Percentiles rank a stretch among this genome's conserved stretches.
phyloP scores from a whole-genome alignment of 2,888 invertebrate species.

The Portevinia maculata region DNA sequence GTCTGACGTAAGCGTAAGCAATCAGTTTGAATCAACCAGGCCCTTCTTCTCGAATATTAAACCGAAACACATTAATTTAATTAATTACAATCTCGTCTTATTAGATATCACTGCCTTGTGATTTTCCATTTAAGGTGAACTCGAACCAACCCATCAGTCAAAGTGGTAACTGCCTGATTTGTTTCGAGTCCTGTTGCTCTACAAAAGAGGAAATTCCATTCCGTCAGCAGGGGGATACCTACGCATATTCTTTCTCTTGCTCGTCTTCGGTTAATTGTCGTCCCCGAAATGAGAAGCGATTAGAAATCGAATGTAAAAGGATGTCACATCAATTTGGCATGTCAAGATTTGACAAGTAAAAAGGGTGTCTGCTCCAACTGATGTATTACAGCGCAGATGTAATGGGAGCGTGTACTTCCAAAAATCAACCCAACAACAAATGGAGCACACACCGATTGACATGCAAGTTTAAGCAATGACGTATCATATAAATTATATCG shows the following conservation, averaged over 20 bases:
- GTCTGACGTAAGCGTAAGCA: slow-evolving; percentile 22
- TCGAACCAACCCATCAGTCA: slow-evolving; percentile 57
- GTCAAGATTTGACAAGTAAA: slow-evolving; percentile 79
- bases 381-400: slow-evolving; percentile 69
- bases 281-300: slow-evolving; percentile 52
- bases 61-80: slow-evolving; percentile 83
- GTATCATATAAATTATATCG: slow-evolving; percentile 67
- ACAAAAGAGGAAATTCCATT: slow-evolving; percentile 14
- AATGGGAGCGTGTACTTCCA: slow-evolving; percentile 19
- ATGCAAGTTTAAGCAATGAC: slow-evolving; percentile 62
- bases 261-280: slow-evolving; percentile 50
- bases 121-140: slow-evolving; percentile 53
- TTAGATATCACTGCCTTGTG: slow-evolving; percentile 77
- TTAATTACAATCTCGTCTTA: slow-evolving; percentile 83
- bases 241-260: slow-evolving; percentile 40
- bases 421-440: slow-evolving; percentile 53
- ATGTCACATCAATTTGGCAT: slow-evolving; percentile 79
- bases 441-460: slow-evolving; percentile 63
- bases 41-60: slow-evolving; percentile 65
- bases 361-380: slow-evolving; percentile 74
- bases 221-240: background rate
- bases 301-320: slow-evolving; percentile 79
- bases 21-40: slow-evolving; percentile 17
- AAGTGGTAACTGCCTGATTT: slow-evolving; percentile 62
- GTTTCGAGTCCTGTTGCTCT: slow-evolving; percentile 65